A percentile compares a stretch with the other conserved stretches of the same genome.
phyloP scores from a whole-genome alignment of 1,140 invertebrate genomes.

The Trichomalopsis sarcophagae region DNA sequence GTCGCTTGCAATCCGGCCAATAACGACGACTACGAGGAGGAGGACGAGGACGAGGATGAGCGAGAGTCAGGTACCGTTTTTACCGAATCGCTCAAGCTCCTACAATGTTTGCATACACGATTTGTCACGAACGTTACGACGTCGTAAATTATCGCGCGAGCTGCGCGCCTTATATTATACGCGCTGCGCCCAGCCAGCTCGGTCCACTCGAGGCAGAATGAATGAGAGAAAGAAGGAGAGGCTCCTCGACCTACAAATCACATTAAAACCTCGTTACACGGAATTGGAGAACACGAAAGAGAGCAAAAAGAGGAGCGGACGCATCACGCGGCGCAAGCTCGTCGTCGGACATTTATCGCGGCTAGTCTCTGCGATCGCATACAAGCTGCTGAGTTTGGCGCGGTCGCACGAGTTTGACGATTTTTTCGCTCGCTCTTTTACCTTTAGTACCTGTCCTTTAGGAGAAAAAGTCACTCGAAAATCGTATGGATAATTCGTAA shows the following conservation, averaged over 20 bases:
- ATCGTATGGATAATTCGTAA: neutral
- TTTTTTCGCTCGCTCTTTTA: slow-evolving; percentile 13
- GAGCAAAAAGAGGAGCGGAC: slow-evolving; percentile 9
- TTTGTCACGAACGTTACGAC: slow-evolving; percentile 70
- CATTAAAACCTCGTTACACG: slow-evolving; percentile 61
- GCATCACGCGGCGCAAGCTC: slow-evolving; percentile 25
- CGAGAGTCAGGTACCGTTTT: slow-evolving; percentile 63
- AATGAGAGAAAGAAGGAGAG: slow-evolving; percentile 6
- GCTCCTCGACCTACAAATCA: slow-evolving; percentile 59
- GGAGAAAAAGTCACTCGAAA: neutral
- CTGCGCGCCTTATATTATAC: slow-evolving; percentile 47
- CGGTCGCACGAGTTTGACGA: slow-evolving; percentile 42
- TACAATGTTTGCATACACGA: slow-evolving; percentile 71
- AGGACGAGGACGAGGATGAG: slow-evolving; percentile 6
- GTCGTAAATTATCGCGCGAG: slow-evolving; percentile 67
- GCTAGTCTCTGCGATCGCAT: slow-evolving; percentile 14
- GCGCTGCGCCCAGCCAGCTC: neutral
- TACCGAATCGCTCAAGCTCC: slow-evolving; percentile 63
- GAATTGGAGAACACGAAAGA: slow-evolving; percentile 41
- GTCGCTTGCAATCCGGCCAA: slow-evolving; percentile 21
- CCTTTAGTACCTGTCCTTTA: neutral
- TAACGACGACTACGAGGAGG: slow-evolving; percentile 11
- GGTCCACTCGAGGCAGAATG: slow-evolving; percentile 10
- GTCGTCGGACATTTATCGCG: slow-evolving; percentile 40
- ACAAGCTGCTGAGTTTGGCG: slow-evolving; percentile 49